Conservation (phyloP, 2,113 vertebrate genomes). For the Numida meleagris region DNA sequence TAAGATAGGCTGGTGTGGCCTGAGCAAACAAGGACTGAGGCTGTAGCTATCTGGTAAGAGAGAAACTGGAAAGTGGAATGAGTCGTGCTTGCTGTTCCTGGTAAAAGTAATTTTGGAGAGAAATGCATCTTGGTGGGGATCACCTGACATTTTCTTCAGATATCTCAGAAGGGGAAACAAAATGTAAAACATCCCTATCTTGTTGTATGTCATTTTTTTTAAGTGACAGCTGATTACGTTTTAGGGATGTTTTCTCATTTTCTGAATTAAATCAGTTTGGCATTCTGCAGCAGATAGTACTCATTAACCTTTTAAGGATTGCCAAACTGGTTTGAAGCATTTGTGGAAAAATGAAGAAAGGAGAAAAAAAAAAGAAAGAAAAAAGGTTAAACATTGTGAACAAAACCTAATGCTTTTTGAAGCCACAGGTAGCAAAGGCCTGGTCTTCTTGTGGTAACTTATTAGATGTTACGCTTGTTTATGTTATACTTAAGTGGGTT, state of each 20-base stretch:
- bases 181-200: conserved; percentile 19
- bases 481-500: not conserved
- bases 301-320: conserved; percentile 63
- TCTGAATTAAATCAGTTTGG: conserved; percentile 59
- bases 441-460: not conserved
- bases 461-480: not conserved
- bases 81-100: not conserved
- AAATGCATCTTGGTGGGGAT: fast-evolving
- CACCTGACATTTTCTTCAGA: not conserved
- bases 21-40: not conserved
- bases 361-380: not conserved
- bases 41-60: not conserved
- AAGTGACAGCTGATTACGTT: conserved; percentile 53
- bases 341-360: not conserved
- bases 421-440: not conserved
- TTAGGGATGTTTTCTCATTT: conserved; percentile 56
- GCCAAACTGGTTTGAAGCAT: conserved; percentile 16
- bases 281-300: conserved; percentile 49
- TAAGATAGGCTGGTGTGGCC: not conserved
- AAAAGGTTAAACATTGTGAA: not conserved
- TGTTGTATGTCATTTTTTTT: conserved; percentile 21
- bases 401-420: not conserved
- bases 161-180: conserved; percentile 1
- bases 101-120: not conserved
- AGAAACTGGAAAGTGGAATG: not conserved